Evolutionary conservation across 2,113 vertebrate genomes (phyloP), one percentile per base, ranked within the genome.

Genomic region (Actinemys pallida): DNA sequence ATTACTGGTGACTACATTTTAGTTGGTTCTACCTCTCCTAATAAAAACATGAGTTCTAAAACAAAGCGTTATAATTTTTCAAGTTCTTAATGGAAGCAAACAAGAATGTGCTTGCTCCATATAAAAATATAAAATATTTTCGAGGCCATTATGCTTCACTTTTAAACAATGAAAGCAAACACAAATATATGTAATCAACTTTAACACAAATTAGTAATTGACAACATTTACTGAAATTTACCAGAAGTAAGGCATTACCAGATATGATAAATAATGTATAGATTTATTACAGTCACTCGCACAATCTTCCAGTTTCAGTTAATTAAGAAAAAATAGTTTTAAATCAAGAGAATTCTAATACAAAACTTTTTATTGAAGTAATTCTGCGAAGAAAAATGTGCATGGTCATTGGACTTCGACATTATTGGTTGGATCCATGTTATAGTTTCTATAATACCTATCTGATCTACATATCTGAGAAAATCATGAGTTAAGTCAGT

Each of bases 401-500:
- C 89, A 79, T 65, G 87, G 52, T 87, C 92, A 62, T 19, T 95
- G 87, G 92, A 91, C 92, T 92, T 97, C 81, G 87, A 39, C 57
- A 92, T 80, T 87, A 95, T 79, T 57, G 52, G 96, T 1, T 93
- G 87, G 83, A 94, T 97, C 94, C 65, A 86, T 94, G 83, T 87
- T 95, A 7, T 91, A 79, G 92, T 92, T 98, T 96, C 82, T 50
- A 88, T 50, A 95, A 95, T 78, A 83, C 85, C 69, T 1, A 3
- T 84, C 93, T 91, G 87, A 94, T 92, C 81, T 97, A 92, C 88
- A 91, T 90, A 90, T 84, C 83, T 95, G 78, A 94, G 69, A 96
- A 98, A 96, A 95, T 50, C 79, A 14, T 88, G 92, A 42, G 88
- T 93, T 96, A 87, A 96, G 95, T 95, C 92, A 97, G 87, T 97